Conservation (phyloP, 30 jellyfish, hydroid and myxozoan genomes). For the Euphysa ruthae region DNA sequence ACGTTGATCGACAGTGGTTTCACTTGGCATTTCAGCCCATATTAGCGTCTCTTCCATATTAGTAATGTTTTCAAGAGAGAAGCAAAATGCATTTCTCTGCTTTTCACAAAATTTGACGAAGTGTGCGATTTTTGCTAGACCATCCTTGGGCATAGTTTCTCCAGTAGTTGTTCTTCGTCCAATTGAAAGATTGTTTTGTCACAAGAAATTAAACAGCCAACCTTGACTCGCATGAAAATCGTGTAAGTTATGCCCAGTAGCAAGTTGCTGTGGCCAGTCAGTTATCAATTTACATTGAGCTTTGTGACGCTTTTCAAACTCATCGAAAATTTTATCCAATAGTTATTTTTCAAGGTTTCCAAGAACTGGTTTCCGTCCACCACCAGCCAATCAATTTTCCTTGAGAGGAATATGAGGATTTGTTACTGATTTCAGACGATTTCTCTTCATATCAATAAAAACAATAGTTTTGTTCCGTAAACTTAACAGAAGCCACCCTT, state of each 20-base stretch:
- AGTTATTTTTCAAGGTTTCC: neutral
- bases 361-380: neutral
- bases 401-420: neutral
- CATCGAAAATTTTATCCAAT: neutral
- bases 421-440: neutral
- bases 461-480: too few relatives aligned
- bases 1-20: too few relatives aligned
- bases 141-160: too few relatives aligned
- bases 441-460: too few relatives aligned
- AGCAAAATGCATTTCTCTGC: neutral
- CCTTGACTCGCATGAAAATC: neutral
- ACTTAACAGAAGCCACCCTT: too few relatives aligned
- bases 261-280: constrained; percentile 4
- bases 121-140: neutral
- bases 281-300: neutral
- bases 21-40: too few relatives aligned
- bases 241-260: neutral
- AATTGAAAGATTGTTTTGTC: neutral
- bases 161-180: neutral
- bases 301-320: neutral
- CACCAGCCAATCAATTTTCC: neutral
- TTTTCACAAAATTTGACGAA: too few relatives aligned
- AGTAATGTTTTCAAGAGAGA: too few relatives aligned
- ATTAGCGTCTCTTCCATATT: too few relatives aligned
- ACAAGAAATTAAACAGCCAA: neutral